Conservation (phyloP, 2,113 vertebrate genomes). For the Turdus rufiventris region DNA sequence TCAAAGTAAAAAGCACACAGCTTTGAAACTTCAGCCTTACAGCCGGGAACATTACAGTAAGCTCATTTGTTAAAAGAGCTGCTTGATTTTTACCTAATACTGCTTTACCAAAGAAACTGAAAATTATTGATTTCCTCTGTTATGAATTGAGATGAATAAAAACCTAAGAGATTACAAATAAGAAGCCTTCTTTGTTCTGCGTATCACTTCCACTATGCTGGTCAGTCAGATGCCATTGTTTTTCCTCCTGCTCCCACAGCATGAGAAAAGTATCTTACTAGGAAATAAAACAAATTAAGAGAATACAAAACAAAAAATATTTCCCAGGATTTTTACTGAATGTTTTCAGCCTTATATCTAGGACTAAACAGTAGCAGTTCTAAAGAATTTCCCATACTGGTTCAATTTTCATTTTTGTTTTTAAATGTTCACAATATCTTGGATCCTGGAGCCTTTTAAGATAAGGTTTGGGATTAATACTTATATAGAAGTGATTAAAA, state of each 20-base stretch:
- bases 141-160: slow-evolving; percentile 9
- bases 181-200: slow-evolving; percentile 29
- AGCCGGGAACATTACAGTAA: neutral
- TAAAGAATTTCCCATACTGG: neutral
- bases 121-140: slow-evolving; percentile 41
- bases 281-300: neutral
- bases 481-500: neutral
- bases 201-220: neutral
- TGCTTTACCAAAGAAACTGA: neutral
- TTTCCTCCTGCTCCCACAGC: neutral
- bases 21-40: slow-evolving; percentile 36
- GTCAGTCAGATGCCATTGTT: slow-evolving; percentile 10
- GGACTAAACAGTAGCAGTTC: neutral
- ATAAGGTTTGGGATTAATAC: neutral
- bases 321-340: neutral
- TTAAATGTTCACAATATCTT: neutral
- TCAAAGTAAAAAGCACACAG: neutral
- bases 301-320: neutral
- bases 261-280: neutral
- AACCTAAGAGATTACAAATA: neutral
- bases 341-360: neutral
- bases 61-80: neutral
- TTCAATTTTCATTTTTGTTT: neutral
- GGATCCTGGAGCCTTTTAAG: neutral
- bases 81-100: neutral